Base-by-base conservation (phyloP, 2,797 vertebrate genomes). In the Gymnothorax javanicus region DNA sequence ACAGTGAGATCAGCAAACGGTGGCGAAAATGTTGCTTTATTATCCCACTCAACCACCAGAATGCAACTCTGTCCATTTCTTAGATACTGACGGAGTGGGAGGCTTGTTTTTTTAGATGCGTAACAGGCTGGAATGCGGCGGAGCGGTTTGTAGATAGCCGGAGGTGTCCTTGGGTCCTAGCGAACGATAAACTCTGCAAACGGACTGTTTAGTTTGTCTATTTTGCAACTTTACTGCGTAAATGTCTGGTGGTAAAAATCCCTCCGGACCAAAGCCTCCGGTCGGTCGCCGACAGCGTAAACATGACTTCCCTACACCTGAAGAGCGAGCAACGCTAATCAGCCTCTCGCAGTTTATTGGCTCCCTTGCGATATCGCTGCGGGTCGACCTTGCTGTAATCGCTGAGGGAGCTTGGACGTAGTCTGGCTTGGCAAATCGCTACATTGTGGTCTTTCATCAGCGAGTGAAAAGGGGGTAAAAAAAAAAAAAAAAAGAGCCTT, bases 111-210 rank as follows among this genome's bases (percentile, higher is more conserved):
- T 77, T 77, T 77, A 81, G 50, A 81, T 56, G 50, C 7, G 1
- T 56, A 7, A 0, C 11, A 81, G n/a, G 33, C 62, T 82, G 67
- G 81, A 85, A 83, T 86, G 13, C 57, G 67, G 54, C 25, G 69
- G 83, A 64, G 73, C 57, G 59, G 23, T 60, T 69, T 59, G 27
- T n/a, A 73, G 83, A 82, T 84, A 86, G 59, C 54, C 57, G 75
- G 52, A 79, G 67, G 71, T 84, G 83, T 85, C 62, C 75, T 89
- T 89, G 81, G 87, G 88, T 17, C 87, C 56, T 20, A 64, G 88
- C 20, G 56, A 50, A 87, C 86, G 85, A 84, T 82, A 82, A 81
- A 27, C 83, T 73, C 13, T 85, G 82, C 69, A 9, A 54, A 81
- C 20, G 52, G 77, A 79, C 52, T 2, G 50, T 56, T 54, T 54